Conservation (phyloP, 2,888 invertebrate genomes). For the Halictus quadricinctus region DNA sequence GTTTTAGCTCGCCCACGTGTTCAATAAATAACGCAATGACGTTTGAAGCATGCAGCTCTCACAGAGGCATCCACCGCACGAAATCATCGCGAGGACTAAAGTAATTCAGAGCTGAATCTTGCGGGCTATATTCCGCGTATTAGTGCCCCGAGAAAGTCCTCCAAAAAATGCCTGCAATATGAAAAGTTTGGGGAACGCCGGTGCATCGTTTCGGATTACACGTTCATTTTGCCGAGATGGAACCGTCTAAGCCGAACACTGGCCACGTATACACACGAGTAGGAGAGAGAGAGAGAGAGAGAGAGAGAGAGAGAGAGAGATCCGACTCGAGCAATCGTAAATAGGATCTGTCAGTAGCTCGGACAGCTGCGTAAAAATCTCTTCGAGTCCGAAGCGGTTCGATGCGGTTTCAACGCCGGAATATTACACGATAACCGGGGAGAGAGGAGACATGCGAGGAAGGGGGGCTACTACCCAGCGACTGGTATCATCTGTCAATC, state of each 20-base stretch:
- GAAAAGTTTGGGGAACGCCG: background rate
- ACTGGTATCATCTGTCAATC: constrained; percentile 69
- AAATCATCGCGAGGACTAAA: background rate
- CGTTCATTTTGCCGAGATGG: background rate
- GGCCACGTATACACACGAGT: background rate
- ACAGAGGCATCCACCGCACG: no score
- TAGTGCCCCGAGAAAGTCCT: background rate
- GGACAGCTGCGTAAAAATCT: constrained; percentile 47
- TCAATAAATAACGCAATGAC: background rate
- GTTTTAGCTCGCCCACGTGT: background rate
- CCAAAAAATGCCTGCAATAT: constrained; percentile 3
- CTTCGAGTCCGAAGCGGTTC: constrained; percentile 22
- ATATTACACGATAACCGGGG: constrained; percentile 58
- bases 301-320: background rate
- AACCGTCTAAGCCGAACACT: background rate
- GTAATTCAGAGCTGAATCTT: background rate
- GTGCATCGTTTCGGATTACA: background rate
- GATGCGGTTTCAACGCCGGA: constrained; percentile 25
- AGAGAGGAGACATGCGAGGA: constrained; percentile 36
- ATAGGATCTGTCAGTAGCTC: constrained; percentile 44
- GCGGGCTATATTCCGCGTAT: background rate
- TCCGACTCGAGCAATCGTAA: constrained; percentile 16
- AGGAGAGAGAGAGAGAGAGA: background rate
- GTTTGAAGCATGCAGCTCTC: no score
- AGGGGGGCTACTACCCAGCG: constrained; percentile 7